Percentiles rank a stretch among this genome's conserved stretches.
These are phyloP conservation scores for Acanthoscelides obtectus DNA, from an alignment of 2,888 invertebrate genomes.

Conservation along the genomic window DNA sequence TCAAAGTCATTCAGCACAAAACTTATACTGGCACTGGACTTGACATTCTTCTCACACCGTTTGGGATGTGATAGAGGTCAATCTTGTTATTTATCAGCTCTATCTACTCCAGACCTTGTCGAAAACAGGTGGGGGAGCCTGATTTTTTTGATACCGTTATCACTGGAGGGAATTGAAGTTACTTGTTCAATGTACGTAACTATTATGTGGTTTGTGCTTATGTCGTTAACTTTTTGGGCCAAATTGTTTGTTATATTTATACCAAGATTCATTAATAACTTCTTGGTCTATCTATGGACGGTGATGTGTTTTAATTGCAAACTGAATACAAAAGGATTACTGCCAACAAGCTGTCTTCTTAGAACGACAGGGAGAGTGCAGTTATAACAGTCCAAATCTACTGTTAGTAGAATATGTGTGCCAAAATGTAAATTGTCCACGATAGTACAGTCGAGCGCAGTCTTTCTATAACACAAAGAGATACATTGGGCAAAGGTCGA, in stretches of 20 bases:
- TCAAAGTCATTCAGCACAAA: constrained; percentile 60
- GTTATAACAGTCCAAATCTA: background rate
- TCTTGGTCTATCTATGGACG: background rate
- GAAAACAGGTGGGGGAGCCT: constrained; percentile 65
- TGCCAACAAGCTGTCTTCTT: background rate
- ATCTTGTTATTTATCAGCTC: constrained; percentile 61
- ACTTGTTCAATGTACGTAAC: background rate
- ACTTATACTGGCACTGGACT: constrained; percentile 56
- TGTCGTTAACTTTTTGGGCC: background rate
- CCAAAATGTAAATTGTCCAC: too few relatives aligned
- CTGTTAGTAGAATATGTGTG: too few relatives aligned
- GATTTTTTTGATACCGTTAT: constrained; percentile 9
- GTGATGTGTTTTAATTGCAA: background rate
- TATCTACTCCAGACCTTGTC: constrained; percentile 64
- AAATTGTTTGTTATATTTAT: background rate
- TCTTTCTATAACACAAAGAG: too few relatives aligned
- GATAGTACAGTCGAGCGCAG: too few relatives aligned
- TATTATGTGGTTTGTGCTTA: background rate
- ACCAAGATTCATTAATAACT: background rate
- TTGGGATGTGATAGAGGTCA: constrained; percentile 65
- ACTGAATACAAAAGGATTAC: background rate
- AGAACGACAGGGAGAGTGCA: background rate
- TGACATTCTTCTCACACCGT: constrained; percentile 62
- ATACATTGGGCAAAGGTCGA: too few relatives aligned
- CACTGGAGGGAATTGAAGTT: background rate